phyloP scores from a whole-genome alignment of 2,113 vertebrate species.

The Rostratula benghalensis region DNA sequence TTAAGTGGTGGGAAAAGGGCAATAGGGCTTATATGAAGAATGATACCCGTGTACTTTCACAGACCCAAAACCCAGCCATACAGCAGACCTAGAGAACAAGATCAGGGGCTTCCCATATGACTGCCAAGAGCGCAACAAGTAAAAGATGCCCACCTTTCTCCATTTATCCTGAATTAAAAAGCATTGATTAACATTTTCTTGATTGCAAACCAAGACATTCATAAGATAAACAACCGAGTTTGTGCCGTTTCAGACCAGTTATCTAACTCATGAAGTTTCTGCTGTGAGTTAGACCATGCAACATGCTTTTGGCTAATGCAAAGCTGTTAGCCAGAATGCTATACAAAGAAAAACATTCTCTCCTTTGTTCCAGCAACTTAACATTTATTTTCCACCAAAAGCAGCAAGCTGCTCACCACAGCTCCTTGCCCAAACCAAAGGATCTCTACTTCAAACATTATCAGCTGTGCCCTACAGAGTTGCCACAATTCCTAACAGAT shows the following conservation, averaged over 20 bases:
- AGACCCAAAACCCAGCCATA: background rate
- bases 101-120: background rate
- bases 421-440: slow-evolving; percentile 15
- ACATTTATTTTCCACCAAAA: slow-evolving; percentile 13
- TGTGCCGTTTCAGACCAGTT: background rate
- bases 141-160: background rate
- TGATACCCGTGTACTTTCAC: background rate
- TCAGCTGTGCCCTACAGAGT: slow-evolving; percentile 36
- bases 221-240: background rate
- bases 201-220: background rate
- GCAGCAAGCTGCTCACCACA: slow-evolving; percentile 5
- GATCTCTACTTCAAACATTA: slow-evolving; percentile 16
- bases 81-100: background rate
- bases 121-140: background rate
- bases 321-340: background rate
- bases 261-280: background rate
- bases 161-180: background rate
- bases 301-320: background rate
- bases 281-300: background rate
- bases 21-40: background rate
- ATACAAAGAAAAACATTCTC: background rate
- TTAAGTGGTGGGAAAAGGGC: background rate
- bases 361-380: background rate
- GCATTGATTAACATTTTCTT: background rate
- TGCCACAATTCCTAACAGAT: slow-evolving; percentile 56